Evolutionary conservation across 2,797 vertebrate species (phyloP).

Genomic region (Tapirus indicus): DNA sequence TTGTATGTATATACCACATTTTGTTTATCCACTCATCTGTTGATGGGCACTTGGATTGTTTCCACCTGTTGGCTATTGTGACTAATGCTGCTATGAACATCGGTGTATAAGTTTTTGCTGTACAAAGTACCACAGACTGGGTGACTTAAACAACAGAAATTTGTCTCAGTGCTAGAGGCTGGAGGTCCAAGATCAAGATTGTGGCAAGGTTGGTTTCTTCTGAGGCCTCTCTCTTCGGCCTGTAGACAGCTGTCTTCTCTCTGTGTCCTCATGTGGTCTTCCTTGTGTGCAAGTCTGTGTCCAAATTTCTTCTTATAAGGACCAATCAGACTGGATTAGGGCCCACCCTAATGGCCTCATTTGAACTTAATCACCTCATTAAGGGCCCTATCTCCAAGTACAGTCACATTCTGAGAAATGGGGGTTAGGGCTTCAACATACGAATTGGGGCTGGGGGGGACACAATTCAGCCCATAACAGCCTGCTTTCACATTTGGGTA

Average conservation of each 20-base stretch:
- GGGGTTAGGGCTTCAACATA: not conserved
- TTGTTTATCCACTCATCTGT: not conserved
- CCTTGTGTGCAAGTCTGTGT: not conserved
- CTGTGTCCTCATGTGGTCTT: not conserved
- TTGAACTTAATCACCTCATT: not conserved
- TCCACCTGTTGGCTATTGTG: not conserved
- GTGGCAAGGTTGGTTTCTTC: not conserved
- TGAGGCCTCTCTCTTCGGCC: not conserved
- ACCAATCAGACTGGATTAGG: not conserved
- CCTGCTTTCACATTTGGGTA: not conserved
- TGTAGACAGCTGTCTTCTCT: not conserved
- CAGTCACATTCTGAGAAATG: not conserved
- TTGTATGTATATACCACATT: not conserved
- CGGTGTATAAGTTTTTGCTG: not conserved
- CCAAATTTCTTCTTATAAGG: not conserved
- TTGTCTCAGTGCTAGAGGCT: not conserved
- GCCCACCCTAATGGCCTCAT: not conserved
- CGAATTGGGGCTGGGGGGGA: accelerated
- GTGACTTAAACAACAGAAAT: not conserved
- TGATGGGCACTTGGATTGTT: not conserved
- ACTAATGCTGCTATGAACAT: not conserved
- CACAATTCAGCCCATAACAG: not conserved
- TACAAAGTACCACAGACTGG: not conserved
- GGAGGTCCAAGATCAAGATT: not conserved
- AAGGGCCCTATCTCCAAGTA: not conserved